These are phyloP conservation scores for Phoxinus phoxinus DNA, from an alignment of 2,113 vertebrate species.

Conservation along the genomic window DNA sequence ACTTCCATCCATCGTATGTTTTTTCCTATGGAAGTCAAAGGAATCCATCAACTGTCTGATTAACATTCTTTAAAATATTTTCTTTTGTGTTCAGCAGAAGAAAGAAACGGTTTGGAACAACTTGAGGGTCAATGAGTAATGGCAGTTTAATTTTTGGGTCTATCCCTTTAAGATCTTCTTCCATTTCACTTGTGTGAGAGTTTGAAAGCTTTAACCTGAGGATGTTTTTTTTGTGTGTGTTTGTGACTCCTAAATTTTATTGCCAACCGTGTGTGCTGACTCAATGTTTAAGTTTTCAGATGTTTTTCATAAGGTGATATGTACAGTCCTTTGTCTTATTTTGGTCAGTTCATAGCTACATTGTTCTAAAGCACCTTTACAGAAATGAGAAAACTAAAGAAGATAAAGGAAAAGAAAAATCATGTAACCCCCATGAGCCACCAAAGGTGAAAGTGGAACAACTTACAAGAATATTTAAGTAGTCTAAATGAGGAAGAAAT, in stretches of 20 bases:
- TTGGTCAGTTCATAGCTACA: neutral
- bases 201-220: neutral
- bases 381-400: too few relatives aligned
- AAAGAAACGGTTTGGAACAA: too few relatives aligned
- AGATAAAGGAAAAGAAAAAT: neutral
- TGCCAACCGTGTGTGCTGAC: neutral
- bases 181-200: neutral
- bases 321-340: neutral
- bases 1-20: too few relatives aligned
- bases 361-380: neutral
- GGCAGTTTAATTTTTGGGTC: too few relatives aligned
- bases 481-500: neutral
- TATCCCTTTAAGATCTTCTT: neutral
- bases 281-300: neutral
- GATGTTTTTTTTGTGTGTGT: too few relatives aligned
- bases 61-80: too few relatives aligned
- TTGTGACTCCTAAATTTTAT: neutral
- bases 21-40: too few relatives aligned
- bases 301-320: neutral
- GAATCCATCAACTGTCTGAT: too few relatives aligned
- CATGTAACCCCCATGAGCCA: neutral
- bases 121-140: too few relatives aligned
- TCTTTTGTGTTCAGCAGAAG: too few relatives aligned
- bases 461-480: too few relatives aligned
- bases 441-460: neutral